A percentile compares a stretch with the other conserved stretches of the same genome.
Conservation (phyloP, 2,797 vertebrate species). For the Aplochiton taeniatus region DNA sequence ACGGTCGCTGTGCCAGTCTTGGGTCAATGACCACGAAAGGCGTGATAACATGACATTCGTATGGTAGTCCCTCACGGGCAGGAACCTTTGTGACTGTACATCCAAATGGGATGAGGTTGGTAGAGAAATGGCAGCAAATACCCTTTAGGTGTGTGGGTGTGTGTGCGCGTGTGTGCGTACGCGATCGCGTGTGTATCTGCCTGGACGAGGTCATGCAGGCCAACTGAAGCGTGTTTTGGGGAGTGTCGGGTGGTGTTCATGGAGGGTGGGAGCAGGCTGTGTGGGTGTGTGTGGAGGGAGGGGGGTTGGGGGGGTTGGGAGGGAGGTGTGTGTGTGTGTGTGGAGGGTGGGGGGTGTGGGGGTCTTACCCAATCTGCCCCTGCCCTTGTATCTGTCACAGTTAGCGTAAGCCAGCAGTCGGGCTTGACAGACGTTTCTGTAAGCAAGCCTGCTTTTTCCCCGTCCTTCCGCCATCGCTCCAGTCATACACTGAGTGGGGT, state of each 20-base stretch:
- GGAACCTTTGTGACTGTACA: neutral
- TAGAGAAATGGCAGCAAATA: no score
- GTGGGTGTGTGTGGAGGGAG: constrained; percentile 17
- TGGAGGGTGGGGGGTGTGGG: constrained; percentile 32
- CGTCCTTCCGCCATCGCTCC: constrained; percentile 29
- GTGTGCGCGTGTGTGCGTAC: neutral
- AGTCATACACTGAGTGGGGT: no score
- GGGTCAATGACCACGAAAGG: constrained; percentile 14
- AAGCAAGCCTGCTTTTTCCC: constrained; percentile 47
- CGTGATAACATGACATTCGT: constrained; percentile 25
- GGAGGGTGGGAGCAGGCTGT: neutral
- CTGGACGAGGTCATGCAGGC: neutral
- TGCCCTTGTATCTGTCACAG: constrained; percentile 61
- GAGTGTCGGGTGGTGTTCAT: constrained; percentile 12
- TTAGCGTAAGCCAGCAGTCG: constrained; percentile 57
- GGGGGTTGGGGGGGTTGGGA: no score
- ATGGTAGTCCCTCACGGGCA: neutral
- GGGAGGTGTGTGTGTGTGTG: neutral
- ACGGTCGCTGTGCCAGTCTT: constrained; percentile 18
- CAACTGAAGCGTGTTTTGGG: constrained; percentile 6
- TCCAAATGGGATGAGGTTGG: neutral
- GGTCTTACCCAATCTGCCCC: constrained; percentile 62
- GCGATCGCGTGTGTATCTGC: neutral
- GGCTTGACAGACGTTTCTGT: constrained; percentile 54
- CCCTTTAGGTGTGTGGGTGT: neutral